Evolutionary conservation across 1,140 invertebrate genomes (phyloP).

Genomic region (Drosophila rhopaloa): DNA sequence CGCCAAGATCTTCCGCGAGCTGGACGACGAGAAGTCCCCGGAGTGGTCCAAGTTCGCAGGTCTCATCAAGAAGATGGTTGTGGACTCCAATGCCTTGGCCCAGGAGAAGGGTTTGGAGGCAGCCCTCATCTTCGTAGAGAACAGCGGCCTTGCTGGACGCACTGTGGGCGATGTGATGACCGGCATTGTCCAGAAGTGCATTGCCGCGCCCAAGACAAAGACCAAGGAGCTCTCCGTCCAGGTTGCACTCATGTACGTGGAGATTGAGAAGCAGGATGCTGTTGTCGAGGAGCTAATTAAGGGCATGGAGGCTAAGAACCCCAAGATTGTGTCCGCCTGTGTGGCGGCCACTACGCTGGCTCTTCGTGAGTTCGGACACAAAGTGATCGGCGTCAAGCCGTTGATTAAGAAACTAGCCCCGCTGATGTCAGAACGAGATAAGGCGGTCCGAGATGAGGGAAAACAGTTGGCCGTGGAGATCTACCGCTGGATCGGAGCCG

Average conservation of each 20-base stretch:
- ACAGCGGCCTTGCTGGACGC: slow-evolving; percentile 93
- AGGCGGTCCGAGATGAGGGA: slow-evolving; percentile 95
- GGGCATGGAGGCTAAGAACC: slow-evolving; percentile 97
- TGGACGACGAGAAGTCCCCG: slow-evolving; percentile 95
- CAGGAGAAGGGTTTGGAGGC: slow-evolving; percentile 98
- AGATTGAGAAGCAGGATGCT: slow-evolving; percentile 97
- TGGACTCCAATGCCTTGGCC: slow-evolving; percentile 96
- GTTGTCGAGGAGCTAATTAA: slow-evolving; percentile 96
- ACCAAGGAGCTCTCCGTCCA: slow-evolving; percentile 96
- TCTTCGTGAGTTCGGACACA: slow-evolving; percentile 95
- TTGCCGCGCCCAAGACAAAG: slow-evolving; percentile 95
- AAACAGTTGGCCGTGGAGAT: slow-evolving; percentile 96
- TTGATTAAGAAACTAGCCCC: slow-evolving; percentile 94
- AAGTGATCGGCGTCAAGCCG: slow-evolving; percentile 95
- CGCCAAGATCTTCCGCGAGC: slow-evolving; percentile 93
- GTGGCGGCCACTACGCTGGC: slow-evolving; percentile 91
- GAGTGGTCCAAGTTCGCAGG: slow-evolving; percentile 97
- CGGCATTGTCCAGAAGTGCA: slow-evolving; percentile 96
- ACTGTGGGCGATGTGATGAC: slow-evolving; percentile 95
- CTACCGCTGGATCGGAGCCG: slow-evolving; percentile 95
- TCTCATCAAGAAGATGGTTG: slow-evolving; percentile 97
- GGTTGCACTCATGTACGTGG: slow-evolving; percentile 96
- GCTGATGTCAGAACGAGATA: slow-evolving; percentile 96
- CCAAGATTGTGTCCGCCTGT: slow-evolving; percentile 96
- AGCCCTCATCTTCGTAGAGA: slow-evolving; percentile 94